phyloP scores from a whole-genome alignment of 2,797 vertebrate genomes.

The Channallabes apus region DNA sequence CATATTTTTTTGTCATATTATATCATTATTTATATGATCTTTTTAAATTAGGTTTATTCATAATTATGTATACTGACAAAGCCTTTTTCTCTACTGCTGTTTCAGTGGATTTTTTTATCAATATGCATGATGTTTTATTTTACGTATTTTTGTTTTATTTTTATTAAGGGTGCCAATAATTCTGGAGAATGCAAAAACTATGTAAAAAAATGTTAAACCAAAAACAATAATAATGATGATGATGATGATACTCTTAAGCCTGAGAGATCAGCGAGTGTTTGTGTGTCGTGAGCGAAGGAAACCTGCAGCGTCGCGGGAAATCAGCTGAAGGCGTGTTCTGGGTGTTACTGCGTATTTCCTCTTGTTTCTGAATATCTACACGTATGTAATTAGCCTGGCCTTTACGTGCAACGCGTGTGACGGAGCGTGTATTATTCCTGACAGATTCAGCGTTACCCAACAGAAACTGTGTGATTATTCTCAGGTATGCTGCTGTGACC shows the following conservation, averaged over 20 bases:
- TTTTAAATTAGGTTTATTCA: too few relatives aligned
- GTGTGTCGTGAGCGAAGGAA: not conserved
- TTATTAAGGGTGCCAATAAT: not conserved
- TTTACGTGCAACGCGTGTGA: not conserved
- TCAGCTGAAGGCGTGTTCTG: not conserved
- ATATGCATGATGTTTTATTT: not conserved
- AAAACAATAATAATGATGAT: too few relatives aligned
- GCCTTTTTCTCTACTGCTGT: not conserved
- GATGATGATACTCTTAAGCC: too few relatives aligned
- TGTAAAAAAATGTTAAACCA: too few relatives aligned
- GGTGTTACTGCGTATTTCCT: not conserved
- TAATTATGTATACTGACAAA: too few relatives aligned
- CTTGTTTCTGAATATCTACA: not conserved
- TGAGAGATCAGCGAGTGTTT: not conserved
- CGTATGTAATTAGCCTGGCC: not conserved
- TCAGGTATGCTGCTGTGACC: not conserved
- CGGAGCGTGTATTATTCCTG: not conserved
- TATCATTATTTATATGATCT: too few relatives aligned
- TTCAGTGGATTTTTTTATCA: not conserved
- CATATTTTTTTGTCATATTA: too few relatives aligned
- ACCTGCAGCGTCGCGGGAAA: not conserved
- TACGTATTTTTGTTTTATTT: not conserved
- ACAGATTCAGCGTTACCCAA: not conserved
- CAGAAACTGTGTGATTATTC: conserved; percentile 1
- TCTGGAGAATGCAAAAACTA: not conserved